Base-by-base conservation (phyloP, 2,113 vertebrate genomes). In the Bufo bufo region DNA sequence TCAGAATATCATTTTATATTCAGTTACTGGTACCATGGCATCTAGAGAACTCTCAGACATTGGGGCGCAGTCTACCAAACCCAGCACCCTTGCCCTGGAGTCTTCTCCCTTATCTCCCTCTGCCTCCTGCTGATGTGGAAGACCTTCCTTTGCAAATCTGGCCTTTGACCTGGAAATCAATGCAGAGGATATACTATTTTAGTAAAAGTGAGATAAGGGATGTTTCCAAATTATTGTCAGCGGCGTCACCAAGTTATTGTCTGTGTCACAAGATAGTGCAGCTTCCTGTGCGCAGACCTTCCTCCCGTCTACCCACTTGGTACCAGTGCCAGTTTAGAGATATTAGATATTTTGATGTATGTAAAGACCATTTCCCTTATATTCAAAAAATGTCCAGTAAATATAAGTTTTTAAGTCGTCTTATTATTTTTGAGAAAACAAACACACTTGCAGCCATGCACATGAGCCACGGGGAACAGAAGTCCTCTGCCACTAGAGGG, bases 171-270 rank as follows among this genome's bases (percentile, higher is more conserved):
- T 19, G 59, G 59, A 82, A 82, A 19, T 47, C 43, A 65, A 65
- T 82, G 59, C 2, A 82, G 11, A 82, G 80, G 43, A 82, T 82
- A 63, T 63, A 65, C 47, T 45, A 43, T 63, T 47, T 82, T 47
- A 82, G 58, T 65, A 50, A 3, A 20, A 56, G 54, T 78, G 17
- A 19, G 66, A 13, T 71, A 71, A 71, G 43, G 71, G 14, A 47
- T 74, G 71, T 47, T 45, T 47, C 6, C 71, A 16, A 13, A 4
- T 72, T 33, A 47, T 74, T 74, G 72, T 71, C 23, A 33, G 23
- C 3, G 6, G 20, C n/a, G 61, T 72, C 33, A 45, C 69, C 33
- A 17, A 50, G 10, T 16, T 17, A 7, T 1, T 4, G 11, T 4
- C 17, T 50, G 45, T 75, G 6, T 11, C 20, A 23, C 69, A 20